These are phyloP conservation scores for Uria lomvia DNA, from an alignment of 2,113 vertebrate species.

Conservation along the genomic window DNA sequence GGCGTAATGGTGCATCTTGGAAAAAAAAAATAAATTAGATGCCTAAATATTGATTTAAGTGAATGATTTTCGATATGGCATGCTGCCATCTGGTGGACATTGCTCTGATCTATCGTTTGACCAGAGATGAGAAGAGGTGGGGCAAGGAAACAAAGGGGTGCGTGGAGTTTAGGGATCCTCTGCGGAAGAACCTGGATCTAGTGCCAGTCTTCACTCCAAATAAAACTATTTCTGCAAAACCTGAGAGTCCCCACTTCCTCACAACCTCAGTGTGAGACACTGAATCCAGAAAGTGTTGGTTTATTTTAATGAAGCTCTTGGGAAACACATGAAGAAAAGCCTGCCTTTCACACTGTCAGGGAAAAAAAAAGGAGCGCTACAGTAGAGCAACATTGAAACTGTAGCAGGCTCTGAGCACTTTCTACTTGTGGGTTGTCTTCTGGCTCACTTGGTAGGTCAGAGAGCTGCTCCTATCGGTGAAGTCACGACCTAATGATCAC, in stretches of 20 bases:
- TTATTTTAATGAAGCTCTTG: background rate
- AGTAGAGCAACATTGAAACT: background rate
- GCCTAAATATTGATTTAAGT: slow-evolving; percentile 52
- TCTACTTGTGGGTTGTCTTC: background rate
- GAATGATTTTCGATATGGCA: slow-evolving; percentile 63
- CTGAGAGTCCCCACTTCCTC: background rate
- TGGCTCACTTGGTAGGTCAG: background rate
- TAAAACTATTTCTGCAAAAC: background rate
- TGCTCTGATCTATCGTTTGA: background rate
- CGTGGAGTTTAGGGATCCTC: background rate
- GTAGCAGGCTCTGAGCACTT: background rate
- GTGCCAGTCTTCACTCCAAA: background rate
- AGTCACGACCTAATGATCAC: background rate
- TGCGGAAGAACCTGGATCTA: fast-evolving
- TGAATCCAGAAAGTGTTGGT: background rate
- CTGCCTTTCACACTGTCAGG: background rate
- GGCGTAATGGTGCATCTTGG: background rate
- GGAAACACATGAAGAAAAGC: background rate
- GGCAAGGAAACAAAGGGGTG: background rate
- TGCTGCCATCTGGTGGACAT: slow-evolving; percentile 66
- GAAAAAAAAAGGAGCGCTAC: fast-evolving
- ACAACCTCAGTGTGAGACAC: background rate
- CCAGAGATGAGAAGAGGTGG: background rate
- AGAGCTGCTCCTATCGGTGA: background rate
- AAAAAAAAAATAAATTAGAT: no score